phyloP scores from a whole-genome alignment of 2,888 invertebrate species.

The Meghimatium bilineatum region DNA sequence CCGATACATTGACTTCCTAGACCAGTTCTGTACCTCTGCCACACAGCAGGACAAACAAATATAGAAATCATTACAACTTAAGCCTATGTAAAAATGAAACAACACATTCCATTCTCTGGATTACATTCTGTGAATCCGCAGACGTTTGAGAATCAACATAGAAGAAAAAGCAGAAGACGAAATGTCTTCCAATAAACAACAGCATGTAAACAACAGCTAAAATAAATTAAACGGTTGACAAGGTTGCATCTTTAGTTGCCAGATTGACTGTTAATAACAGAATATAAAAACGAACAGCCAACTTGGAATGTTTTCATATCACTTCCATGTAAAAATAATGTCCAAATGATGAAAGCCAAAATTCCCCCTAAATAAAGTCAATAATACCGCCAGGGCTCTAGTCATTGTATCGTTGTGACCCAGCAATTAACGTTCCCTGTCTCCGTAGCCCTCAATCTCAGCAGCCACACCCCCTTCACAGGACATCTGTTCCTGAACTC shows the following conservation, averaged over 20 bases:
- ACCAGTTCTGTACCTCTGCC: too few relatives aligned
- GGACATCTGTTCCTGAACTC: constrained; percentile 31
- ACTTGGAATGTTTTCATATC: constrained; percentile 41
- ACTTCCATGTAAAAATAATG: constrained; percentile 46
- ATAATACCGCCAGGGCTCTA: background rate
- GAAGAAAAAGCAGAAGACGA: background rate
- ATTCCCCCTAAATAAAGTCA: constrained; percentile 12
- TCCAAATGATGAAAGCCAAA: constrained; percentile 14
- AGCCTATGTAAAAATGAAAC: too few relatives aligned
- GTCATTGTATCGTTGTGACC: constrained; percentile 6
- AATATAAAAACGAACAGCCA: background rate
- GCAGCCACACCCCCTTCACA: constrained; percentile 19
- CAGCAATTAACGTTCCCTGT: constrained; percentile 1
- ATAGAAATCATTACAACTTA: too few relatives aligned
- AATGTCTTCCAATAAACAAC: background rate
- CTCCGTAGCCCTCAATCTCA: constrained; percentile 13
- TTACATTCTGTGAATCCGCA: too few relatives aligned
- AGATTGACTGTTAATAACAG: background rate
- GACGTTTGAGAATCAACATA: too few relatives aligned
- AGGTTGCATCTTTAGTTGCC: background rate
- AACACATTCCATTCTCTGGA: too few relatives aligned
- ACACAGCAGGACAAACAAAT: too few relatives aligned
- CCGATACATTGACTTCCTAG: too few relatives aligned
- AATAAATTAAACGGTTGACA: too few relatives aligned
- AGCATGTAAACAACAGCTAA: too few relatives aligned